Evolutionary conservation across 1,140 invertebrate genomes (phyloP).

Genomic region (Achatina immaculata): DNA sequence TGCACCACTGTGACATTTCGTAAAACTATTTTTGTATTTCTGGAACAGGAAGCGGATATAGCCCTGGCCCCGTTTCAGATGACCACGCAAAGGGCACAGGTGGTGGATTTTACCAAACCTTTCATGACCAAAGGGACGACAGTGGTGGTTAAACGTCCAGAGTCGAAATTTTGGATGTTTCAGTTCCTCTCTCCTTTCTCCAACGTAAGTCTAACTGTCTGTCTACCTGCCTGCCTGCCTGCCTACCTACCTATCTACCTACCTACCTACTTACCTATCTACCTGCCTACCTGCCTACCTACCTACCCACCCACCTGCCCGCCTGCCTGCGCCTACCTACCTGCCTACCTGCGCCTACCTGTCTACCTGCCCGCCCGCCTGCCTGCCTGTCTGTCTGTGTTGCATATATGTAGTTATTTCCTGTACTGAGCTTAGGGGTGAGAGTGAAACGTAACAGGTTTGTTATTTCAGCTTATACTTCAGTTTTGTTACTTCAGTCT

Average conservation of each 20-base stretch:
- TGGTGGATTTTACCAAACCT: conserved; percentile 95
- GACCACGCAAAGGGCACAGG: conserved; percentile 90
- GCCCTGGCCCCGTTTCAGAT: conserved; percentile 96
- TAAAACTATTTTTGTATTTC: too few relatives aligned
- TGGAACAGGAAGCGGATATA: conserved; percentile 96
- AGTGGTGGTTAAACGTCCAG: conserved; percentile 95
- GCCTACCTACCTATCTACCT: not conserved
- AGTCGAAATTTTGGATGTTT: conserved; percentile 91
- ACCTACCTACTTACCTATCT: not conserved
- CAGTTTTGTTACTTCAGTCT: too few relatives aligned
- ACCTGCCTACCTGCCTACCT: not conserved
- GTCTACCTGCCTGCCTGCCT: too few relatives aligned
- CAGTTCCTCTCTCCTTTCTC: conserved; percentile 96
- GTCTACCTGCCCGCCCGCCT: conserved; percentile 73
- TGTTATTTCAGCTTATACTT: too few relatives aligned
- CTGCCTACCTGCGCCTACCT: not conserved
- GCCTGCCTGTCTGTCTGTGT: conserved; percentile 6
- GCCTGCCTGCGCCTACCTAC: not conserved
- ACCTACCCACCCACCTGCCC: not conserved
- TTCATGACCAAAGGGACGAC: conserved; percentile 98
- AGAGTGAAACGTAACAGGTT: too few relatives aligned
- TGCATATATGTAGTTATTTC: too few relatives aligned
- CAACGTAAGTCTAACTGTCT: conserved; percentile 75
- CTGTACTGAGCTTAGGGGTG: too few relatives aligned
- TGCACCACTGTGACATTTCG: too few relatives aligned